These are phyloP conservation scores for Lontra canadensis DNA, from an alignment of 2,113 vertebrate species.

Conservation along the genomic window DNA sequence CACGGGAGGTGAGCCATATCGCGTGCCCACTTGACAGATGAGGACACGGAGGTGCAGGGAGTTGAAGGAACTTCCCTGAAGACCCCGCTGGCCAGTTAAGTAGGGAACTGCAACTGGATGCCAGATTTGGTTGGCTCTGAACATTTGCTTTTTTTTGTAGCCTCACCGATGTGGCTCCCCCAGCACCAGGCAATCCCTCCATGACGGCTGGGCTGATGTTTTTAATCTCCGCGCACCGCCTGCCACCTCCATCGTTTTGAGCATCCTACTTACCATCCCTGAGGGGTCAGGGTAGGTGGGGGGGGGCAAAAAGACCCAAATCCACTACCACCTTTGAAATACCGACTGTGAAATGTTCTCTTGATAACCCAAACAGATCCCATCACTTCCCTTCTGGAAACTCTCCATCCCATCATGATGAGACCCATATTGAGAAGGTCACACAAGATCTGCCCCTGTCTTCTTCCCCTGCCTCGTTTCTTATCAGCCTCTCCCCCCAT, in stretches of 20 bases:
- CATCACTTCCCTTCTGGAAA: neutral
- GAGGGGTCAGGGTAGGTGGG: neutral
- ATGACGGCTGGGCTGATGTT: neutral
- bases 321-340: neutral
- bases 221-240: neutral
- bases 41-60: fast-evolving
- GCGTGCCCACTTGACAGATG: neutral
- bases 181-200: neutral
- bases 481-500: fast-evolving
- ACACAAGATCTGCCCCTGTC: fast-evolving
- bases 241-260: neutral
- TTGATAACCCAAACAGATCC: too few species aligned
- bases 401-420: neutral
- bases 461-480: neutral
- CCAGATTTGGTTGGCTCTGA: neutral
- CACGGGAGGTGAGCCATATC: fast-evolving
- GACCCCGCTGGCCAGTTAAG: neutral
- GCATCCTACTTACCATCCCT: neutral
- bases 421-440: neutral
- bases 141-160: neutral
- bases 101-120: fast-evolving
- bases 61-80: neutral
- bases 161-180: fast-evolving
- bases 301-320: fast-evolving
- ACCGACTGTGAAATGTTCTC: neutral